Evolutionary conservation across 2,888 invertebrate species (phyloP), one percentile per base, ranked within the genome.

Genomic region (Lasioglossum oenotherae): DNA sequence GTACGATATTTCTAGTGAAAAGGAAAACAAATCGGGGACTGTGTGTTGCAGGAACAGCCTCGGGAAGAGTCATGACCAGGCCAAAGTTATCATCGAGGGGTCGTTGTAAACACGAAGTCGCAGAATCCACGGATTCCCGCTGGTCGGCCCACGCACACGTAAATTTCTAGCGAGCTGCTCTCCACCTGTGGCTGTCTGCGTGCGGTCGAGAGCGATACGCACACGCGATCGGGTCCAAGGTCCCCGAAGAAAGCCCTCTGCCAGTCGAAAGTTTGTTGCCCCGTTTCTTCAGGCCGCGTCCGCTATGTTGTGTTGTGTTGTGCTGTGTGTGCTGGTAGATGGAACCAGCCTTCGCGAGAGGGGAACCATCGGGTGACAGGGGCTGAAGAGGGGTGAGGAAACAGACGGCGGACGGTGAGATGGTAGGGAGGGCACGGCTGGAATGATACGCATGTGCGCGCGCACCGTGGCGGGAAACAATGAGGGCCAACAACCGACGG

Each of bases 391-490:
- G 82, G 74, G 83, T 12, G 53, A 46, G 38, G 38, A 38, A 69
- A 23, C 69, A 35, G 69, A 35, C 38, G 35, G 69, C 10, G 38
- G 14, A 38, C 23, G 49, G 27, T 31, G 1, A 74, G 49, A 31
- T 16, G 60, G 74, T 38, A 60, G 75, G 38, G 60, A 75, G 44
- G 79, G 72, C 85, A 67, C 67, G 67, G 35, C 10, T 76, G 82
- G 79, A 73, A 81, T 64, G 64, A 76, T 64, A 81, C 87, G 88
- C 87, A 84, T 75, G 77, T 92, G 93, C 93, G 92, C 92, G 91
- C 92, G 92, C 93, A 92, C 31, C 82, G 84, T 91, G 93, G 93
- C 93, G 93, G 93, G 93, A 93, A 93, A 91, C 90, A 90, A 91
- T 90, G 87, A 88, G 88, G 92, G 90, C 91, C 89, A 91, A 91